These are phyloP conservation scores for Tachycineta bicolor DNA, from an alignment of 2,113 vertebrate species.

Conservation along the genomic window DNA sequence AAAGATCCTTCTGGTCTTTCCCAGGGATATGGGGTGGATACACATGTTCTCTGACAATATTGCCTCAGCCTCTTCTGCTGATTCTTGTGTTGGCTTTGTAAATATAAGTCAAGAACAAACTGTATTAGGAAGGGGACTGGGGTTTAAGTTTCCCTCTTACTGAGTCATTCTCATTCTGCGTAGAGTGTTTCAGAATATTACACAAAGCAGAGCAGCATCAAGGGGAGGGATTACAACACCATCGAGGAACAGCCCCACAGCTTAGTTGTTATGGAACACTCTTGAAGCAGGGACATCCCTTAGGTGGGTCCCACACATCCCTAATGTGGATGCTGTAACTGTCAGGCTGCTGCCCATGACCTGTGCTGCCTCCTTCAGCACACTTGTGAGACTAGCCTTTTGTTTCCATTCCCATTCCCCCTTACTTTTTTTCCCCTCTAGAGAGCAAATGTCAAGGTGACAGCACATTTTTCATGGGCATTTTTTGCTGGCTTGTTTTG, in stretches of 20 bases:
- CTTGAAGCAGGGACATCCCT: not conserved
- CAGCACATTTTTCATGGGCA: slow-evolving; percentile 1
- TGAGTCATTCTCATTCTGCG: not conserved
- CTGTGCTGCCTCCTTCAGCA: not conserved
- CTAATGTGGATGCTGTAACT: not conserved
- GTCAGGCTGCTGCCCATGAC: fast-evolving
- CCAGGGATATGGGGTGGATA: not conserved
- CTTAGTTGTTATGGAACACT: not conserved
- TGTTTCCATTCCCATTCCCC: not conserved
- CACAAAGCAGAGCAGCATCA: not conserved
- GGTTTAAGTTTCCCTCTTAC: not conserved
- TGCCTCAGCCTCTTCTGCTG: not conserved
- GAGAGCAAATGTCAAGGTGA: slow-evolving; percentile 3
- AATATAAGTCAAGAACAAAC: not conserved
- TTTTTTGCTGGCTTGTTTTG: slow-evolving; percentile 16
- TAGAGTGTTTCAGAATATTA: not conserved
- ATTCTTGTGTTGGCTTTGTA: fast-evolving
- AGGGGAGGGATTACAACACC: not conserved
- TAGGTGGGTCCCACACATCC: not conserved
- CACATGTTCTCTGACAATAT: not conserved
- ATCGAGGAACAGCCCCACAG: not conserved
- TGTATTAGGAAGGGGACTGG: not conserved
- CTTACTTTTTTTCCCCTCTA: fast-evolving
- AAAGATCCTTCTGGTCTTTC: not conserved
- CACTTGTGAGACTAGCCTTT: not conserved